Evolutionary conservation across 2,113 vertebrate species (phyloP), one percentile per base, ranked within the genome.

Genomic region (Piaya cayana): DNA sequence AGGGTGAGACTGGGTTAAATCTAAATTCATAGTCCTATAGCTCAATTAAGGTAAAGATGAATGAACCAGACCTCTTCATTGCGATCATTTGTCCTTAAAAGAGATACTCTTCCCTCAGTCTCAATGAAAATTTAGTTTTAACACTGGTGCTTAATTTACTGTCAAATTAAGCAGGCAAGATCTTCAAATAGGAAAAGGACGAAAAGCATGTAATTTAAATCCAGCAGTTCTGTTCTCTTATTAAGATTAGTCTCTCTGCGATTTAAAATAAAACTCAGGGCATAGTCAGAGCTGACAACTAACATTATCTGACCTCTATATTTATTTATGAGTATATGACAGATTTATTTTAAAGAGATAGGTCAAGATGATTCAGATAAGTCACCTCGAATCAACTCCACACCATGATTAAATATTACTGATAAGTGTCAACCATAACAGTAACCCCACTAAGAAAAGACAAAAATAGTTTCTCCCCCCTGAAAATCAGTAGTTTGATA

Each of bases 261-360:
- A 55, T 89, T 80, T 78, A 58, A 79, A 79, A 86, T 71, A 82
- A 64, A 90, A 92, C 80, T 89, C 75, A 80, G 53, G 80, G 56
- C 80, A 83, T 2, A 91, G 49, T 52, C 81, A 94, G 67, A 78
- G 47, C 63, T 65, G 87, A 83, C 72, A 94, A 77, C 53, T 74
- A 86, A 81, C 55, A 83, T 90, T 95, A 84, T 67, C 82, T 93
- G 94, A 86, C 83, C 83, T 76, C 89, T 87, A 2, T 8, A 49
- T 88, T 86, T 95, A 63, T 96, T 93, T 95, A 94, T 82, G 84
- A 95, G 69, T 49, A 64, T 72, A 50, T 87, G 89, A 76, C 93
- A 96, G 81, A 63, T 84, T 88, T 82, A 59, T 85, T 92, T 68
- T 67, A 67, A 95, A 93, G 67, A 39, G 7, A 18, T 5, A 56